Conservation (phyloP, 2,888 invertebrate species). For the Drosophila mimetica region DNA sequence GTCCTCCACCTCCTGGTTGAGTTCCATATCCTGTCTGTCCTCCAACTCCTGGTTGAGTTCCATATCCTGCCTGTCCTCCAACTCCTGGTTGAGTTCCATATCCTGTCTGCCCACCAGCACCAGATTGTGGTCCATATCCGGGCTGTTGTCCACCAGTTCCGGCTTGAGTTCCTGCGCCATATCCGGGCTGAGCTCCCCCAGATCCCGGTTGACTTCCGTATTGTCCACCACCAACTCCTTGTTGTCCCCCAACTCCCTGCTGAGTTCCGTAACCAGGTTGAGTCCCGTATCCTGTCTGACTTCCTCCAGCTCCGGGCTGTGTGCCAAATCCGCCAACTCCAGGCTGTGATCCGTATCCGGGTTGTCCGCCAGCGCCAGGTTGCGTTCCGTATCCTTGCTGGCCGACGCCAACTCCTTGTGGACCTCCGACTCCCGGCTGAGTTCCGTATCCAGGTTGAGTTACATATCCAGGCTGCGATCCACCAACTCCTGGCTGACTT, state of each 20-base stretch:
- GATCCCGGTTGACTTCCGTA: conserved; percentile 3
- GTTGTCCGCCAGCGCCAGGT: conserved; percentile 11
- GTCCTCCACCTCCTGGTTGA: not conserved
- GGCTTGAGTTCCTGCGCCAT: conserved; percentile 23
- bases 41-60: conserved; percentile 7
- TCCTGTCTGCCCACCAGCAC: conserved; percentile 37
- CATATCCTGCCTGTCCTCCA: conserved; percentile 8
- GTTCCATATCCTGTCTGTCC: conserved; percentile 22
- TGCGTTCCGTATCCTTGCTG: conserved; percentile 2
- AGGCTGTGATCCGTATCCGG: conserved; percentile 2
- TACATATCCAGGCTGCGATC: not conserved
- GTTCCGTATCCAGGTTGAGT: not conserved
- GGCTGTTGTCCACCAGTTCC: conserved; percentile 11
- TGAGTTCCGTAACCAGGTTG: conserved; percentile 11
- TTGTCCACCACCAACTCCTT: conserved; percentile 1
- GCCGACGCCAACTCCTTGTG: too few species aligned
- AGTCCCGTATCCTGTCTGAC: too few species aligned
- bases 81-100: conserved; percentile 18
- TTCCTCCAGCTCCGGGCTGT: conserved; percentile 19
- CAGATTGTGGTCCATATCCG: conserved; percentile 13
- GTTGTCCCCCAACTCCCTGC: conserved; percentile 11
- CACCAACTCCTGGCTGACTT: conserved; percentile 22
- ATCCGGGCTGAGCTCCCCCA: conserved; percentile 22
- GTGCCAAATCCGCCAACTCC: conserved; percentile 1
- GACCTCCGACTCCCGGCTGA: conserved; percentile 28